phyloP scores from a whole-genome alignment of 1,140 invertebrate species.

The Plodia interpunctella region DNA sequence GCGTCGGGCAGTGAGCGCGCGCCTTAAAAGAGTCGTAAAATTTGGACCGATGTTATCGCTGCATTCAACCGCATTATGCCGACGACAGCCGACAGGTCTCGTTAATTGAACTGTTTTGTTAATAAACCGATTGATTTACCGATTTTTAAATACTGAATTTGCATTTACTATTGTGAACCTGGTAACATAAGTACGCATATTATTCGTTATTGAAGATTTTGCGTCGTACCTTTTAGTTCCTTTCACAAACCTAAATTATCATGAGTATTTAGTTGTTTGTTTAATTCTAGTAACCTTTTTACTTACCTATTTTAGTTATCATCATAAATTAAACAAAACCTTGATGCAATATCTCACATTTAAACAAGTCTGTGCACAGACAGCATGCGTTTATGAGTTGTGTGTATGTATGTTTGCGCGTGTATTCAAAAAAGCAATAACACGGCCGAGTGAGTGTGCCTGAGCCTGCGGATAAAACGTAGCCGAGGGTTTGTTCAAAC shows the following conservation, averaged over 20 bases:
- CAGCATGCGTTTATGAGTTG: not conserved
- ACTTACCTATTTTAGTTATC: not conserved
- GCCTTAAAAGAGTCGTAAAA: constrained; percentile 20
- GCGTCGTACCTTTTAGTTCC: too few species aligned
- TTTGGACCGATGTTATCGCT: constrained; percentile 13
- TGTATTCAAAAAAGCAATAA: constrained; percentile 8
- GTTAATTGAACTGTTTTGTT: constrained; percentile 4
- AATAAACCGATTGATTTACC: constrained; percentile 2
- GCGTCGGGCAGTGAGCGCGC: not conserved
- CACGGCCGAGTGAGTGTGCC: not conserved
- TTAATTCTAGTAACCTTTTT: too few species aligned
- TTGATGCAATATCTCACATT: not conserved
- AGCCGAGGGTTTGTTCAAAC: constrained; percentile 1
- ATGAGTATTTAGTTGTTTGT: too few species aligned
- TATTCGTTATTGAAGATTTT: too few species aligned
- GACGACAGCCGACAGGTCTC: not conserved
- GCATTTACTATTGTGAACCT: too few species aligned
- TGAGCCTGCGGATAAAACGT: not conserved
- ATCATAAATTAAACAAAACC: not conserved
- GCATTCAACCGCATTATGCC: constrained; percentile 8
- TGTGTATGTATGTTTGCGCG: constrained; percentile 7
- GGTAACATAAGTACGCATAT: too few species aligned
- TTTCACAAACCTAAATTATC: too few species aligned
- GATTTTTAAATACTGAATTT: not conserved
- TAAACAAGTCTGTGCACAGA: not conserved